phyloP scores from a whole-genome alignment of 2,797 vertebrate genomes.

The Platyrinchus mystaceus region DNA sequence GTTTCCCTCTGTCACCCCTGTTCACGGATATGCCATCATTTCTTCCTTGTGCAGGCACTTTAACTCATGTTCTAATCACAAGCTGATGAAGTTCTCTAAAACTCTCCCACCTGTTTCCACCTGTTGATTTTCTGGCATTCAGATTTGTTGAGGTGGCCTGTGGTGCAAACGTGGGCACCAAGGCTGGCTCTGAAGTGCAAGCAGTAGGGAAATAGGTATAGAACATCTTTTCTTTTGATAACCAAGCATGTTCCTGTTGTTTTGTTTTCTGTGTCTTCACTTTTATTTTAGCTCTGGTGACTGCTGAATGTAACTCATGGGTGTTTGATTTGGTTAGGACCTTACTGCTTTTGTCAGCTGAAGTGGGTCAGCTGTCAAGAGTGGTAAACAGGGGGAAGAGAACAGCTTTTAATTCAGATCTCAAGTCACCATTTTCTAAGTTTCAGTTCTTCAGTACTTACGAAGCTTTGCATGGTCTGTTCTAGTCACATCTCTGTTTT shows the following conservation, averaged over 20 bases:
- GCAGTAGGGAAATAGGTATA: not conserved
- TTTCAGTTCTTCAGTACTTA: not conserved
- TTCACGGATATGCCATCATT: not conserved
- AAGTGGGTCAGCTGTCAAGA: not conserved
- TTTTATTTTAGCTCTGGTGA: not conserved
- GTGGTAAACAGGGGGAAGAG: not conserved
- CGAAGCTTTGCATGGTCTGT: not conserved
- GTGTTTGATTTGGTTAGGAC: not conserved
- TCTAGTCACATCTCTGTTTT: not conserved
- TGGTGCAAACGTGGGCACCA: not conserved
- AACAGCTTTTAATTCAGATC: not conserved
- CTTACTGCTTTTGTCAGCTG: not conserved
- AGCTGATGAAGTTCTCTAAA: not conserved
- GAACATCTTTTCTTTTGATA: not conserved
- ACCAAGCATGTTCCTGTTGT: not conserved
- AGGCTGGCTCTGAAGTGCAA: not conserved
- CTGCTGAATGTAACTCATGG: not conserved
- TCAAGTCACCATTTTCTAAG: not conserved
- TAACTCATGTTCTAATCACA: not conserved
- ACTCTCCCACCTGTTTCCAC: not conserved
- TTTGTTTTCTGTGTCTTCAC: not conserved
- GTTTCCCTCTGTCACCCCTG: not conserved
- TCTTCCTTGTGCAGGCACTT: not conserved
- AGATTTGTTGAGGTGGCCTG: not conserved
- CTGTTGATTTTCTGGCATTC: not conserved